phyloP scores from a whole-genome alignment of 2,113 vertebrate genomes.

The Lophochroa leadbeateri region DNA sequence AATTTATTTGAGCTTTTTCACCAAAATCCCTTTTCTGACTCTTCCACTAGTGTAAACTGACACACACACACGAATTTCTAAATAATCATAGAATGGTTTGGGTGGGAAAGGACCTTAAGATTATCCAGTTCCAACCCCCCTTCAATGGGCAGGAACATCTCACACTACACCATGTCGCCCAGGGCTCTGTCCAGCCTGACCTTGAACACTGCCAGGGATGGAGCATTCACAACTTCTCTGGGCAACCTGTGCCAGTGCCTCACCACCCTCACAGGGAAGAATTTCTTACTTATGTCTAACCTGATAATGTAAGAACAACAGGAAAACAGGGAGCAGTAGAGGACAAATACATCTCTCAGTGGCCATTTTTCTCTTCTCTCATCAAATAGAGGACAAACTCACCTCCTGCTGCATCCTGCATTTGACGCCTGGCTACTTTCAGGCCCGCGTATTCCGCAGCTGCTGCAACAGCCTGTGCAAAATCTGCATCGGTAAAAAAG shows the following conservation, averaged over 20 bases:
- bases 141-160: background rate
- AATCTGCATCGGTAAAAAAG: constrained; percentile 97
- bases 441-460: constrained; percentile 94
- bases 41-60: background rate
- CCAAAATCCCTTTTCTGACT: background rate
- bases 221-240: background rate
- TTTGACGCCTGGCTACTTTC: constrained; percentile 87
- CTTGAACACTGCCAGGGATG: background rate
- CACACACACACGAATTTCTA: background rate
- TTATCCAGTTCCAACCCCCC: background rate
- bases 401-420: constrained; percentile 83
- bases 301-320: background rate
- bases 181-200: background rate
- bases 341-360: background rate
- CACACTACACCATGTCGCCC: background rate
- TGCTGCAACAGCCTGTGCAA: constrained; percentile 95
- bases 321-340: background rate
- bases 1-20: background rate
- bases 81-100: background rate
- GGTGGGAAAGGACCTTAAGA: background rate
- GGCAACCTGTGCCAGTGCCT: background rate
- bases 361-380: background rate
- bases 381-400: background rate
- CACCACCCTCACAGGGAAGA: background rate
- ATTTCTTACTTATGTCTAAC: background rate